Percentiles rank a stretch among this genome's conserved stretches.
phyloP scores from a whole-genome alignment of 2,797 vertebrate genomes.

The Sternarchorhynchus goeldii region DNA sequence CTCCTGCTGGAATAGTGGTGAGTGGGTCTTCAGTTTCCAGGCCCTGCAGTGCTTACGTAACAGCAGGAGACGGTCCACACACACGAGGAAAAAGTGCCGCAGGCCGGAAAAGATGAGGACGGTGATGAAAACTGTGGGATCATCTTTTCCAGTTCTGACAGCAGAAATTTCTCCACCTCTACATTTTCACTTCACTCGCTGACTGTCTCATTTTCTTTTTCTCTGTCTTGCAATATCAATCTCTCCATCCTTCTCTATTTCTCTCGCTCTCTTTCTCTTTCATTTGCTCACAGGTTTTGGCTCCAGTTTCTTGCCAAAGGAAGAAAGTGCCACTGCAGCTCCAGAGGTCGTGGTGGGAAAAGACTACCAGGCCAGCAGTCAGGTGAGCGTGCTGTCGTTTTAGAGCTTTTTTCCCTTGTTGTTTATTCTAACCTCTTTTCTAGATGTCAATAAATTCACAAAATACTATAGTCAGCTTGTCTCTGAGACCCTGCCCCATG shows the following conservation, averaged over 20 bases:
- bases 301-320: slow-evolving; percentile 93
- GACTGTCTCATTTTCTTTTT: slow-evolving; percentile 45
- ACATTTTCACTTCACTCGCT: slow-evolving; percentile 54
- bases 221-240: slow-evolving; percentile 24
- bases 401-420: background rate
- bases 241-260: background rate
- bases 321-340: slow-evolving; percentile 85
- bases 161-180: slow-evolving; percentile 62
- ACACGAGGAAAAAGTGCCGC: slow-evolving; percentile 45
- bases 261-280: background rate
- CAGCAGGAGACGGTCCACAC: slow-evolving; percentile 38
- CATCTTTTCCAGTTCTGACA: slow-evolving; percentile 62
- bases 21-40: too few relatives aligned
- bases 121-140: slow-evolving; percentile 54
- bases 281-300: slow-evolving; percentile 84
- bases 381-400: slow-evolving; percentile 58
- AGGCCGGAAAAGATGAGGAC: slow-evolving; percentile 55
- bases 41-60: slow-evolving; percentile 13
- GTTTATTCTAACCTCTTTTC: background rate
- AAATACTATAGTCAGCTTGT: slow-evolving; percentile 49
- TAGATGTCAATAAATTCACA: background rate
- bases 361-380: slow-evolving; percentile 86
- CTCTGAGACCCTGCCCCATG: background rate
- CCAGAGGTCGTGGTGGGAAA: slow-evolving; percentile 80
- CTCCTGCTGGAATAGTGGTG: too few relatives aligned